Evolutionary conservation across 2,888 invertebrate species (phyloP).

Genomic region (Tethea ocularis): DNA sequence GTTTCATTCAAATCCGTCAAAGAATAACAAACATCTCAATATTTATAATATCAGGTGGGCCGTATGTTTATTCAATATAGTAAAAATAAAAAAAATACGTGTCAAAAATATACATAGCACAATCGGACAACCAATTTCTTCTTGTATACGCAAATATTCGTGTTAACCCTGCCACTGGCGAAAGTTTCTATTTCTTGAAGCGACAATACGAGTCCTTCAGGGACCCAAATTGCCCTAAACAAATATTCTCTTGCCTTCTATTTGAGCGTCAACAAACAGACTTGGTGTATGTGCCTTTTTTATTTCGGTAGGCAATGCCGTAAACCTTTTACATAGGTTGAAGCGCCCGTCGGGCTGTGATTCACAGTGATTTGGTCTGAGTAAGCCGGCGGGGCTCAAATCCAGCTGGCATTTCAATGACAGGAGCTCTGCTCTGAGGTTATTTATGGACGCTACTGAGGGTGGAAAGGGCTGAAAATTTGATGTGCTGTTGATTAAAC

Average conservation of each 20-base stretch:
- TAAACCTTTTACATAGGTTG: constrained; percentile 7
- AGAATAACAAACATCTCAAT: no score
- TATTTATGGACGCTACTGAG: not conserved
- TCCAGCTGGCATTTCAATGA: not conserved
- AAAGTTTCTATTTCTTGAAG: not conserved
- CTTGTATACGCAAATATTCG: no score
- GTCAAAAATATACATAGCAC: no score
- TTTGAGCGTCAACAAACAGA: constrained; percentile 5
- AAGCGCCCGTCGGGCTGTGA: not conserved
- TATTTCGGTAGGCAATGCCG: not conserved
- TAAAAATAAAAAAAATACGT: no score
- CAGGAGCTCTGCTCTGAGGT: not conserved
- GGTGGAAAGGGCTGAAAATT: not conserved
- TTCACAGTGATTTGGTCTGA: constrained; percentile 5
- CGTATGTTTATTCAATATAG: no score
- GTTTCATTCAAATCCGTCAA: no score
- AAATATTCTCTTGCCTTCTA: constrained; percentile 2
- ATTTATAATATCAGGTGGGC: no score
- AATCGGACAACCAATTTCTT: no score
- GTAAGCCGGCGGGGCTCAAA: not conserved
- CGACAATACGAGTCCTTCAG: not conserved
- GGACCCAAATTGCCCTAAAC: constrained; percentile 1
- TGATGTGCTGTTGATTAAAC: constrained; percentile 3
- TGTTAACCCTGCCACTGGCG: no score
- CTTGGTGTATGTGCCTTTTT: constrained; percentile 1